Evolutionary conservation across 2,797 vertebrate species (phyloP), one percentile per base, ranked within the genome.

Genomic region (Poeciliopsis turneri): DNA sequence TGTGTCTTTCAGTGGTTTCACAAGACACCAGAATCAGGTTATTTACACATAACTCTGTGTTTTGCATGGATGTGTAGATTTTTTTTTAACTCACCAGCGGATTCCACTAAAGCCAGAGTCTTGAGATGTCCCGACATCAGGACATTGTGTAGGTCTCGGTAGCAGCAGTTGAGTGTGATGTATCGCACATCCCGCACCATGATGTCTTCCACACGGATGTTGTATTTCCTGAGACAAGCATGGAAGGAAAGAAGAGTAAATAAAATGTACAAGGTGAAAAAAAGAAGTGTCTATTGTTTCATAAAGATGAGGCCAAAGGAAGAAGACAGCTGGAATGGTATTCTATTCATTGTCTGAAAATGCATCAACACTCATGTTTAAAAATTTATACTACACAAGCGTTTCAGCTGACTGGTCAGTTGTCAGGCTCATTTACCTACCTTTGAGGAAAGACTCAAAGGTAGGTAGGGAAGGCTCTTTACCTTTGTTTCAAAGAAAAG

Each of bases 141-240:
- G 39, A 98, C 95, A 0, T 30, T 36, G 33, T 36, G 2, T 36
- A 36, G 33, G 33, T 36, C 33, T 36, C 33, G 33, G 33, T 36
- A 36, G 33, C 33, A 36, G 33, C 33, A 36, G 33, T 36, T 36
- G 33, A 36, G 33, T 36, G 33, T 3, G 33, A 36, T 36, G 33
- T 36, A 36, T 64, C 89, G 94, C n/a, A 99, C 97, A 0, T 98
- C 96, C 4, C 97, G 91, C 49, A 99, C 96, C 98, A 99, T 99
- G 90, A 99, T 98, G 93, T 99, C 98, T 87, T 99, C 98, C 79
- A 99, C 98, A 0, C 97, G 96, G 13, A 99, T 96, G 0, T 97
- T 98, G 90, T 99, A 99, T 89, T 97, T 98, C 92, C 98, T 99
- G 90, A 46, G 39, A 68, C 15, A 16, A 69, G 25, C 71, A 45